Evolutionary conservation across 2,797 vertebrate genomes (phyloP), one percentile per base, ranked within the genome.

Genomic region (Meriones psammophilus): DNA sequence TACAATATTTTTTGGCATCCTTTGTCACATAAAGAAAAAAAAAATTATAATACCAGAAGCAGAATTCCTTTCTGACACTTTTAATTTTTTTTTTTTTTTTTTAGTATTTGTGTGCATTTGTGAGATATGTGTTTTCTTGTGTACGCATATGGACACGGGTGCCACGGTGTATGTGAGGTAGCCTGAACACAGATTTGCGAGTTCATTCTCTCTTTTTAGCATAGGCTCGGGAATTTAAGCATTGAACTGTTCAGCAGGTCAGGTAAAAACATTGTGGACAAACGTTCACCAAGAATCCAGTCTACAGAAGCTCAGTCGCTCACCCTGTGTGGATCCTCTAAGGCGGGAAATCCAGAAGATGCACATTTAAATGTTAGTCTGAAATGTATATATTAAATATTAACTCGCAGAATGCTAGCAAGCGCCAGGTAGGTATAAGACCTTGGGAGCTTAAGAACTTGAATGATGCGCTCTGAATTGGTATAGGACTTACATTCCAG

Each of bases 31-130:
- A 8, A 50, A 81, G 18, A 58, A 4, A 28, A 77, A 92, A n/a
- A 77, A 92, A 83, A 54, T 76, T 12, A 14, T 87, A 83, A 42
- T 60, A 94, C 71, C 68, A 78, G 79, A 93, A 85, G 30, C n/a
- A 89, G 18, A 18, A 42, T 69, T 30, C n/a, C 24, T 86, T 73
- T 39, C 54, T 28, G 58, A 28, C 33, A 71, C 28, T 71, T 50
- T 56, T n/a, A 87, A 42, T 42, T 42, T 26, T 88, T 39, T 54
- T 73, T 58, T 73, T 42, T 42, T 26, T 88, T 39, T 54, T 73
- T 58, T 73, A 87, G 68, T 30, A 56, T 73, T 36, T 20, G n/a
- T 36, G 33, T 86, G 30, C 46, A n/a, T 54, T 42, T 83, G 36
- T 83, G 36, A 39, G 80, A 42, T 28, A 62, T 83, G 56, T 36